Evolutionary conservation across 1,140 invertebrate genomes (phyloP), one percentile per base, ranked within the genome.

Genomic region (Drosophila tristis): DNA sequence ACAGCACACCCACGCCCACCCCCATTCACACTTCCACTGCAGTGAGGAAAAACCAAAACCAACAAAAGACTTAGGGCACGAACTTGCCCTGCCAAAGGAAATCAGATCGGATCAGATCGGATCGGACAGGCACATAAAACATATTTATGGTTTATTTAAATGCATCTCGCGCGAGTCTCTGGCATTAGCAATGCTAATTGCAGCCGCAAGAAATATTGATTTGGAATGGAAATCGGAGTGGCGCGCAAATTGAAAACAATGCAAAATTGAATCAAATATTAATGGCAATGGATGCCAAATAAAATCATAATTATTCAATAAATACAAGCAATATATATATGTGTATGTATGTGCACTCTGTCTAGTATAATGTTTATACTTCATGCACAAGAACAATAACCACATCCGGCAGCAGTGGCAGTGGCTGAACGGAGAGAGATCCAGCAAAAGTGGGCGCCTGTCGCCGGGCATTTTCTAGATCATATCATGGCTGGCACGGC

Each of bases 61-160:
- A 79, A 84, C 82, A 89, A 87, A 84, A 89, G 79, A 89, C 85
- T 87, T 89, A 89, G 81, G 81, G 78, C 81, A 86, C 80, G 64
- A 85, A 85, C 80, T 86, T 64, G 74, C 60, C 62, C 66, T 77
- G 64, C 68, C 64, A 67, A 42, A 57, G 54, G 48, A 53, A 49
- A 2, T 35, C 35, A 48, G 59, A 59, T 39, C 31, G 43, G 31
- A 54, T 54, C 45, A 5, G 45, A 16, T 47, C 16, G 44, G 6
- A 63, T 43, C 50, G 49, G 49, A 39, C 35, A 39, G 59, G 59
- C 16, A 59, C 35, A 78, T 78, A 82, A 81, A 87, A 44, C 74
- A 86, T 66, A 82, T 84, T 89, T 84, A 87, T 87, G 68, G 62
- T n/a, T 70, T 70, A 70, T 70, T 67, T 58, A 70, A 58, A 48